Percentiles rank a stretch among this genome's conserved stretches.
Conservation (phyloP, 2,797 vertebrate genomes). For the Emydoidea blandingii region DNA sequence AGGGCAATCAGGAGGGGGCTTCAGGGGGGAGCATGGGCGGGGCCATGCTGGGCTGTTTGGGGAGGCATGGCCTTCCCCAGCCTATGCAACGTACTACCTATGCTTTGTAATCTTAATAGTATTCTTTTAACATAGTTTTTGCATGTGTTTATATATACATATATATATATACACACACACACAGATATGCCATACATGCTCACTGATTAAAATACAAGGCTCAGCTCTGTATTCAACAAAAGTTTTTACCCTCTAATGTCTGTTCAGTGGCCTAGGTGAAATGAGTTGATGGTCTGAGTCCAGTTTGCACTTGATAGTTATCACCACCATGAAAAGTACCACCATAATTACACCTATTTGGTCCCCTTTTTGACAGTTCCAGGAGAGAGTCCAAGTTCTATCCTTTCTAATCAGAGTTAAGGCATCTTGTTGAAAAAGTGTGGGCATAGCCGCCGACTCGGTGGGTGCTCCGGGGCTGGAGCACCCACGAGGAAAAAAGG, state of each 20-base stretch:
- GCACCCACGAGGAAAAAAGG: too few relatives aligned
- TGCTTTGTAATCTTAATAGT: not conserved
- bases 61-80: too few relatives aligned
- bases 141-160: too few relatives aligned
- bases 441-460: not conserved
- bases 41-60: too few relatives aligned
- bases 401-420: not conserved
- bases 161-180: too few relatives aligned
- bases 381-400: not conserved
- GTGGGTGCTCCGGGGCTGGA: too few relatives aligned
- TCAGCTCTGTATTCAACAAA: not conserved
- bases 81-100: too few relatives aligned
- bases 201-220: not conserved
- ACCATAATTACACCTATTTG: not conserved
- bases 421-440: not conserved
- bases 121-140: not conserved
- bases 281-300: not conserved
- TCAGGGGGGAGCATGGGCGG: too few relatives aligned
- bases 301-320: not conserved
- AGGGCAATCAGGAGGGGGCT: too few relatives aligned
- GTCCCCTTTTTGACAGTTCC: not conserved
- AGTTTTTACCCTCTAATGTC: not conserved
- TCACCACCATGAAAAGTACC: not conserved
- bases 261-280: not conserved
- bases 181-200: too few relatives aligned